Conservation (phyloP, 2,888 invertebrate genomes). For the Platycheirus albimanus region DNA sequence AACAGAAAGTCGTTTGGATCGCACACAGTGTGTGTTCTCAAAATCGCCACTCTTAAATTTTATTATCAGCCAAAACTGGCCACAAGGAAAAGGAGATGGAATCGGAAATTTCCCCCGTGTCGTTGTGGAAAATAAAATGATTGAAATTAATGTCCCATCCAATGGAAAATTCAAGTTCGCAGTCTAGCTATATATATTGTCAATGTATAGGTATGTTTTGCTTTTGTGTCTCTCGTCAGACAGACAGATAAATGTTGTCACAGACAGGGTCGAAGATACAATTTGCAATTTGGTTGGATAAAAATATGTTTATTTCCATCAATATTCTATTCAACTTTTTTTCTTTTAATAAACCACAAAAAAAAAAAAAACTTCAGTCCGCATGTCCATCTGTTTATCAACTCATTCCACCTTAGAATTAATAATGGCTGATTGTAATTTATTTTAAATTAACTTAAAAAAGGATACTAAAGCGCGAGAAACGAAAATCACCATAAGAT, state of each 20-base stretch:
- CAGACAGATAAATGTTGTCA: conserved; percentile 14
- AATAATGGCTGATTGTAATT: conserved; percentile 29
- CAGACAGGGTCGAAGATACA: not conserved
- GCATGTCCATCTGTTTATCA: conserved; percentile 12
- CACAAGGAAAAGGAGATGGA: conserved; percentile 23
- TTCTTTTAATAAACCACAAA: not conserved
- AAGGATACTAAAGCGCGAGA: conserved; percentile 49
- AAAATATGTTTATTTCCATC: too few species aligned
- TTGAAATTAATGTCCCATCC: conserved; percentile 20
- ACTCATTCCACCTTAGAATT: conserved; percentile 49
- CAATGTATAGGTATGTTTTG: not conserved
- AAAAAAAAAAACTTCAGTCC: not conserved
- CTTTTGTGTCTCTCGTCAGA: conserved; percentile 1
- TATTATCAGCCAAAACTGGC: conserved; percentile 53
- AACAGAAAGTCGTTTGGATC: conserved; percentile 12
- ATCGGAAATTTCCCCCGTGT: conserved; percentile 13
- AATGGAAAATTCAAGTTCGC: conserved; percentile 34
- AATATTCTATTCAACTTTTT: not conserved
- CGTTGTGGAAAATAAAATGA: conserved; percentile 9
- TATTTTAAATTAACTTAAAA: conserved; percentile 38
- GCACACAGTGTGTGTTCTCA: conserved; percentile 35
- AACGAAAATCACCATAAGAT: conserved; percentile 43
- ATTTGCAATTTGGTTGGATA: too few species aligned
- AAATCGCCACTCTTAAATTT: conserved; percentile 57
- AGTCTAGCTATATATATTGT: too few species aligned